These are phyloP conservation scores for Coregonus clupeaformis DNA, from an alignment of 2,113 vertebrate genomes.

Conservation along the genomic window DNA sequence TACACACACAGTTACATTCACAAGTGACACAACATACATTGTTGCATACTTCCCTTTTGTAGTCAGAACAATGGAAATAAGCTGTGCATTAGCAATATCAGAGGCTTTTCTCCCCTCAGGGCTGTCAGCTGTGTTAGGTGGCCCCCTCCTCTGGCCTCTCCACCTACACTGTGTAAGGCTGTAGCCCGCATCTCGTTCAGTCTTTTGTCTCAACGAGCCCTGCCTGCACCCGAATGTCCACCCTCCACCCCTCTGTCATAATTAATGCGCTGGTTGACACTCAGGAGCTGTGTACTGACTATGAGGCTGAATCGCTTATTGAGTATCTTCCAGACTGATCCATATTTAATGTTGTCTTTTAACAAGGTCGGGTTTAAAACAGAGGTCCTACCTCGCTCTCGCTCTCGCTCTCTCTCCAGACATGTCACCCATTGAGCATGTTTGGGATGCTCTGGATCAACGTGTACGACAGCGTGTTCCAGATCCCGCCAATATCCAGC, in stretches of 20 bases:
- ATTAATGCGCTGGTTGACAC: constrained; percentile 38
- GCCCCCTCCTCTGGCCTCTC: neutral
- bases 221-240: neutral
- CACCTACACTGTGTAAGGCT: neutral
- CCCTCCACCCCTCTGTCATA: constrained; percentile 33
- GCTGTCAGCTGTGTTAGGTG: neutral
- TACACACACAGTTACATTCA: too few relatives aligned
- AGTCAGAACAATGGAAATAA: too few relatives aligned
- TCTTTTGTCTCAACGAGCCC: constrained; percentile 16
- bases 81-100: neutral
- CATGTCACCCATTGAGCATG: too few relatives aligned
- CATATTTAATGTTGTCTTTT: too few relatives aligned
- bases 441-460: neutral
- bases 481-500: too few relatives aligned
- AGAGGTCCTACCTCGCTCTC: neutral
- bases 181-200: constrained; percentile 21
- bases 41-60: too few relatives aligned
- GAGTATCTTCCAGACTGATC: constrained; percentile 33
- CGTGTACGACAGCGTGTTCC: too few relatives aligned
- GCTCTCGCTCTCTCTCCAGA: neutral
- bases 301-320: constrained; percentile 38
- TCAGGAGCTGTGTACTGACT: constrained; percentile 15
- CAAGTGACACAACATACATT: too few relatives aligned
- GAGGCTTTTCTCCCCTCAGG: neutral
- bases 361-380: constrained; percentile 50